Evolutionary conservation across 1,140 invertebrate species (phyloP), one percentile per base, ranked within the genome.

Genomic region (Plutomurus gul): DNA sequence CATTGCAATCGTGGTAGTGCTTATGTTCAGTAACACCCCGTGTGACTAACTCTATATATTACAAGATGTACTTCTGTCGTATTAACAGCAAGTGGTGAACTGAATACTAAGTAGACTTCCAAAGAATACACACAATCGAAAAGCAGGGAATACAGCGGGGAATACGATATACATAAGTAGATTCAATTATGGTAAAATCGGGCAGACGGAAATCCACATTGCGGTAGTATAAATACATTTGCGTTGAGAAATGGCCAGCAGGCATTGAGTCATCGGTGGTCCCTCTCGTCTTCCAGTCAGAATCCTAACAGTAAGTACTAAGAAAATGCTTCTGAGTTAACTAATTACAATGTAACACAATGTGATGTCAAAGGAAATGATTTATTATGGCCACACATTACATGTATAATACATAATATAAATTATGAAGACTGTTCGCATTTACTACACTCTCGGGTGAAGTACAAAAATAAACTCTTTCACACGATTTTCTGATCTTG

Each of bases 281-380:
- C 56, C n/a, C 13, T 18, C 56, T n/a, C 27, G 27, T 65, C 56
- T 65, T 65, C 27, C 56, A 65, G 27, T n/a, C 27, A 25, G 13
- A 60, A 16, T 60, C 51, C n/a, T n/a, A n/a, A n/a, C 51, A 27
- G 27, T 60, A 25, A 33, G 25, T 11, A 13, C 8, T 4, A n/a
- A 3, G 16, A 25, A 65, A 56, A 65, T 65, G 56, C 56, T 65
- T 65, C 56, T 65, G 56, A 65, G 56, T 65, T 65, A 65, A 65
- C 56, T 65, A 65, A 65, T 65, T 65, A 65, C 56, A 65, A 33
- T 65, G 56, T 65, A 65, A 65, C 56, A 65, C 56, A 65, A 65
- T 65, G 30, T 27, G 13, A 10, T 65, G 56, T 65, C 56, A n/a
- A 16, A 65, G 16, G 51, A 56, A 60, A 33, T 65, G 56, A 65